Evolutionary conservation across 1,140 invertebrate species (phyloP), one percentile per base, ranked within the genome.

Genomic region (Neotoxoptera formosana): DNA sequence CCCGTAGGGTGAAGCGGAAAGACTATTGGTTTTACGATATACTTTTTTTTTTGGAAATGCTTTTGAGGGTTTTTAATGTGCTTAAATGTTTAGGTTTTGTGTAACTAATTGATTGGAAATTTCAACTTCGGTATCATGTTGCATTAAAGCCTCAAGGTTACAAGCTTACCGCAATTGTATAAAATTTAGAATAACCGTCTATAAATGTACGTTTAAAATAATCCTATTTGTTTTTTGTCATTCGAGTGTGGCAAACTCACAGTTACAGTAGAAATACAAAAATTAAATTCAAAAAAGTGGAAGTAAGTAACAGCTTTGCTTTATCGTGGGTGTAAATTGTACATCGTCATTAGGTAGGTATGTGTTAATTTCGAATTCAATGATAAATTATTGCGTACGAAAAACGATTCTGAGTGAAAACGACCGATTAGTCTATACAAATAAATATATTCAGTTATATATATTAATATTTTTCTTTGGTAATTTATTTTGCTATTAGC

Each of bases 21-120:
- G n/a, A 48, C 7, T n/a, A 48, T 53, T 88, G 48, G 87, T 88
- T 88, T 88, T 89, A 89, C n/a, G 30, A 47, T 86, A 11, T 45
- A 47, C 25, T 21, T 30, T 60, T 45, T 86, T 47, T 86, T 86
- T 11, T 86, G 25, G 23, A 86, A 47, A 86, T 47, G 14, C 2
- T 84, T 23, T 84, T 76, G 14, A 76, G n/a, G 60, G 30, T 76
- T 76, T 60, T 76, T 76, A 76, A 76, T 76, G 17, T n/a, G n/a
- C 30, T 76, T 76, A 76, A 76, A 45, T 41, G 21, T 84, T 25
- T 84, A 23, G 8, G 41, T 84, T 41, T 41, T 84, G 25, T 84
- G 36, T 84, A 41, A 84, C 36, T 11, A 41, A 41, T 41, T 41
- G 83, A 41, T 84, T 84, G 36, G 83, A 84, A 41, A 45, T 84